A percentile compares a stretch with the other conserved stretches of the same genome.
Conservation (phyloP, 2,797 vertebrate species). For the Aselliscus stoliczkanus region DNA sequence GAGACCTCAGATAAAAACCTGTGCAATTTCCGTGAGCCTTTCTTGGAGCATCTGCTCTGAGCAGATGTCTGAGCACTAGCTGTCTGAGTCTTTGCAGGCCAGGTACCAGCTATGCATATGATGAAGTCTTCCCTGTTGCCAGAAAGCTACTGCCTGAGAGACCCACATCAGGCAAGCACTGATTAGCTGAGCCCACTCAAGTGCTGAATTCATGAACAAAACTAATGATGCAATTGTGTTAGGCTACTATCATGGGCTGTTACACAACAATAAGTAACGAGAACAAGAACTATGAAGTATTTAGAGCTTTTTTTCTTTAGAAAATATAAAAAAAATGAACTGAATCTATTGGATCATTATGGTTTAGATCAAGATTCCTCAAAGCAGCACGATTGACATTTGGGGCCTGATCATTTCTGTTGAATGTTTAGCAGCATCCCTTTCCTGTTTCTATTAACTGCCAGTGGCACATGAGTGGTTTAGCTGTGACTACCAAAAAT, state of each 20-base stretch:
- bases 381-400: not conserved
- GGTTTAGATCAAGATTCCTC: not conserved
- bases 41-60: not conserved
- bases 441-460: not conserved
- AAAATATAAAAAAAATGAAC: not conserved
- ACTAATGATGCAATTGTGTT: not conserved
- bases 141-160: not conserved
- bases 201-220: not conserved
- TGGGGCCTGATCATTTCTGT: not conserved
- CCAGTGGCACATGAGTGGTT: accelerated
- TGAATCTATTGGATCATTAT: not conserved
- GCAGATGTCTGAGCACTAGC: no score
- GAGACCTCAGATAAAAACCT: not conserved
- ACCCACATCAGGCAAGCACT: not conserved
- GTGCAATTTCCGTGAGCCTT: not conserved
- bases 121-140: not conserved
- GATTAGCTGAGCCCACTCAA: not conserved
- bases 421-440: not conserved
- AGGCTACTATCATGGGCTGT: not conserved
- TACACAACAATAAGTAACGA: not conserved
- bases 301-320: not conserved
- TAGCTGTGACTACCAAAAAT: not conserved
- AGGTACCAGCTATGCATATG: not conserved
- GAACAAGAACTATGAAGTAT: not conserved
- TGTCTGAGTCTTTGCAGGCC: not conserved